These are phyloP conservation scores for Thalpophila matura DNA, from an alignment of 2,888 invertebrate genomes.

Conservation along the genomic window DNA sequence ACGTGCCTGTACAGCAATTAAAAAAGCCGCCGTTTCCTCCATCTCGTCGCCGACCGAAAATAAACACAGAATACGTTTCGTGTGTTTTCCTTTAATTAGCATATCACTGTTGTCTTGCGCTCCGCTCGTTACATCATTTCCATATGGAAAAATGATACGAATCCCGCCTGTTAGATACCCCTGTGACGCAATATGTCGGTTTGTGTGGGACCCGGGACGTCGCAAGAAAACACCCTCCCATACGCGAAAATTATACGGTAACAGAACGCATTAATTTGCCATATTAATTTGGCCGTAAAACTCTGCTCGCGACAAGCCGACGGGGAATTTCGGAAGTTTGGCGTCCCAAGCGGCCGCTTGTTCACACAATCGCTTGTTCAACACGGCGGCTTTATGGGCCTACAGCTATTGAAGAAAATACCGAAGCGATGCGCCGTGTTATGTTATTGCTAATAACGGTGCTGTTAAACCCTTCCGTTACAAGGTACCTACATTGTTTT, in stretches of 20 bases:
- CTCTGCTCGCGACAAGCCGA: conserved; percentile 89
- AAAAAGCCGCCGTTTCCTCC: conserved; percentile 66
- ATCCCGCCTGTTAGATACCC: conserved; percentile 73
- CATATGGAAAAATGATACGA: conserved; percentile 90
- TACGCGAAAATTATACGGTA: conserved; percentile 89
- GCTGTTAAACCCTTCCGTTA: conserved; percentile 75
- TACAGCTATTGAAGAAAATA: conserved; percentile 82
- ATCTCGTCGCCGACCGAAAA: conserved; percentile 81
- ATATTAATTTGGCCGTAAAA: conserved; percentile 91
- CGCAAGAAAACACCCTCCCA: conserved; percentile 85
- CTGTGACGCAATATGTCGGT: conserved; percentile 70
- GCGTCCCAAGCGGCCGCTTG: conserved; percentile 87
- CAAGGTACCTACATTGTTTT: conserved; percentile 69
- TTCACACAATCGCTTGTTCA: conserved; percentile 85
- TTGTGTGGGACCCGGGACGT: conserved; percentile 62
- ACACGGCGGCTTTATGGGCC: conserved; percentile 79
- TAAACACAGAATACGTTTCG: conserved; percentile 82
- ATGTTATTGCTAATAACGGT: conserved; percentile 84
- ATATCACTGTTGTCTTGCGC: conserved; percentile 89
- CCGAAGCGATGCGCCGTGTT: conserved; percentile 73
- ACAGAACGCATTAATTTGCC: conserved; percentile 90
- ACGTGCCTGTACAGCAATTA: conserved; percentile 52
- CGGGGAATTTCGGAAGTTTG: conserved; percentile 87
- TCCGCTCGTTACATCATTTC: conserved; percentile 86
- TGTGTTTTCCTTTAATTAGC: conserved; percentile 90